phyloP scores from a whole-genome alignment of 2,113 vertebrate genomes.

The Apteryx owenii region DNA sequence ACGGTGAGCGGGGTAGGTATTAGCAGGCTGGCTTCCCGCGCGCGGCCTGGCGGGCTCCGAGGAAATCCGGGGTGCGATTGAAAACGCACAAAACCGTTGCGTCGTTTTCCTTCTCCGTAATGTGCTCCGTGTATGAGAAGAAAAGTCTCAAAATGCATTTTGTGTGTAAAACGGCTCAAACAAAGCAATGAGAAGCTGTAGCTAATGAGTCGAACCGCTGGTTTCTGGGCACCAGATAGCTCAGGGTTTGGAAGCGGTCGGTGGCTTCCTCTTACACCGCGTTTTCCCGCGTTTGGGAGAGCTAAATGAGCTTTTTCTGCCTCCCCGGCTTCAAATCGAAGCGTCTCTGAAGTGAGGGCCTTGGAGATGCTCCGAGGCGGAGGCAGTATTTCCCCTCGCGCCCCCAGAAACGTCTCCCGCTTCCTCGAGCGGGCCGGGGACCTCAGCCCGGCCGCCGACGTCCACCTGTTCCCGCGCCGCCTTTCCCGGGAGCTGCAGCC shows the following conservation, averaged over 20 bases:
- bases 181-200: not conserved
- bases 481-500: not conserved
- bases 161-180: not conserved
- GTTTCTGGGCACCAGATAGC: not conserved
- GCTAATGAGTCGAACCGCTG: accelerated
- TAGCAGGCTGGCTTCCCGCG: not conserved
- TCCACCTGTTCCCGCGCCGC: not conserved
- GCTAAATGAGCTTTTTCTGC: not conserved
- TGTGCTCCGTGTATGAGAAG: not conserved
- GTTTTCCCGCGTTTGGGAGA: not conserved
- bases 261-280: not conserved
- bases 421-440: not conserved
- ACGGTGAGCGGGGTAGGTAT: not conserved
- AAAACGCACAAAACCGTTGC: not conserved
- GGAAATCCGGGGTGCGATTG: constrained; percentile 14
- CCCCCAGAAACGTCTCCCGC: not conserved
- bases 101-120: not conserved
- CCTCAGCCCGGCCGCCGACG: accelerated
- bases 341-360: too few species aligned
- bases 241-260: not conserved
- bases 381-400: not conserved
- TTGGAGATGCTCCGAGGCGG: not conserved
- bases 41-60: not conserved
- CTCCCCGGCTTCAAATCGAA: not conserved
- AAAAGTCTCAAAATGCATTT: not conserved